These are phyloP conservation scores for Halcyon chelicuti DNA, from an alignment of 2,797 vertebrate species.

Conservation along the genomic window DNA sequence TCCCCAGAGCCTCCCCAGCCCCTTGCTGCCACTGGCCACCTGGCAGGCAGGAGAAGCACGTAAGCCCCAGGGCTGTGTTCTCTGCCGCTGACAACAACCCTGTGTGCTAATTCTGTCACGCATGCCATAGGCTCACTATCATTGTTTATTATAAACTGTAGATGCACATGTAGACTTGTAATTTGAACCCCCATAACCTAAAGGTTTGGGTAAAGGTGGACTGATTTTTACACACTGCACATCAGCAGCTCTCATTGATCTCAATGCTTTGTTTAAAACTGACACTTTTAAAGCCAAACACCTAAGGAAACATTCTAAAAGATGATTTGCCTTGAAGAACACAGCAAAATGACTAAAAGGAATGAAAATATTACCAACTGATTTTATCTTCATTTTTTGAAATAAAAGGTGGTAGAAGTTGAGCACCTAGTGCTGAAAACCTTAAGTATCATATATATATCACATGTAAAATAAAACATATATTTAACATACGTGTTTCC, in stretches of 20 bases:
- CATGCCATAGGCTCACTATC: neutral
- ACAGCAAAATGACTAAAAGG: neutral
- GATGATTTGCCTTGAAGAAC: neutral
- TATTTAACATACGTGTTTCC: neutral
- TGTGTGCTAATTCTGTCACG: neutral
- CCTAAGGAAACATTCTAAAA: neutral
- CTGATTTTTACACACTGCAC: neutral
- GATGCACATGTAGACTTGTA: neutral
- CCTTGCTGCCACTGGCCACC: neutral
- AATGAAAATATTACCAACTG: neutral
- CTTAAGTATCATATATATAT: neutral
- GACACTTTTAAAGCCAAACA: neutral
- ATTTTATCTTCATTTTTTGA: neutral
- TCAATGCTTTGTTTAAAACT: neutral
- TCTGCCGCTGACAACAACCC: neutral
- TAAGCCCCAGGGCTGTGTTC: neutral
- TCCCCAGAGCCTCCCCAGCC: neutral
- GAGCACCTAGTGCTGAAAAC: neutral
- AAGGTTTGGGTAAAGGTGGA: neutral
- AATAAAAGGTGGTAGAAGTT: neutral
- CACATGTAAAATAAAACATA: neutral
- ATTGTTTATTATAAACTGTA: conserved; percentile 22
- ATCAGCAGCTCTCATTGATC: neutral
- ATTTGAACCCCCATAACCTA: neutral
- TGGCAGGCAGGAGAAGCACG: neutral